Evolutionary conservation across 2,888 invertebrate genomes (phyloP).

Genomic region (Zonitis immaculata): DNA sequence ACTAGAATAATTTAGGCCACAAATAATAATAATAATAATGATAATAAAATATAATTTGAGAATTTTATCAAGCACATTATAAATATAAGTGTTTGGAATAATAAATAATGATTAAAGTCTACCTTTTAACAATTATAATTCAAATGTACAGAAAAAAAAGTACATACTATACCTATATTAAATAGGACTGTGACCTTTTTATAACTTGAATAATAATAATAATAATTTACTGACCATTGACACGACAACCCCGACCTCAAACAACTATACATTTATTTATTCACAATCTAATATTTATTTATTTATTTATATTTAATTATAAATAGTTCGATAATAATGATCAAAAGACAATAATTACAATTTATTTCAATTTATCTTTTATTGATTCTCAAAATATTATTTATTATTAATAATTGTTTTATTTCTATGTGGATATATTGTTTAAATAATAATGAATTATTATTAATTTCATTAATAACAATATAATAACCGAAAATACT

Average conservation of each 20-base stretch:
- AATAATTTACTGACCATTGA: conserved; percentile 13
- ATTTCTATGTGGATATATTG: no score
- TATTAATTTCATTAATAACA: no score
- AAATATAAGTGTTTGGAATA: no score
- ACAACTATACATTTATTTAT: background rate
- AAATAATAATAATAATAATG: background rate
- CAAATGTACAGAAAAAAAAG: background rate
- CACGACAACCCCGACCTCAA: conserved; percentile 3
- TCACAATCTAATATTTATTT: background rate
- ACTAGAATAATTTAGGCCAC: background rate
- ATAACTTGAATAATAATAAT: conserved; percentile 1
- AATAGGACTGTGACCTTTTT: background rate
- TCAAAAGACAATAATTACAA: background rate
- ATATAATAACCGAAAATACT: no score
- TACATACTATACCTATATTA: background rate
- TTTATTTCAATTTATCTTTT: background rate
- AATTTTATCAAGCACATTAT: no score
- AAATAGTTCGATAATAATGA: background rate
- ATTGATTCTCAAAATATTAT: background rate
- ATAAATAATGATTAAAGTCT: no score
- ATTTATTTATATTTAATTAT: background rate
- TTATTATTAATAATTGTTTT: no score
- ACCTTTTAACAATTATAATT: no score
- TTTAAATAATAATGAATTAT: no score
- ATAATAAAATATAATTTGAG: background rate